Evolutionary conservation across 2,113 vertebrate genomes (phyloP), one percentile per base, ranked within the genome.

Genomic region (Rhinolophus ferrumequinum): DNA sequence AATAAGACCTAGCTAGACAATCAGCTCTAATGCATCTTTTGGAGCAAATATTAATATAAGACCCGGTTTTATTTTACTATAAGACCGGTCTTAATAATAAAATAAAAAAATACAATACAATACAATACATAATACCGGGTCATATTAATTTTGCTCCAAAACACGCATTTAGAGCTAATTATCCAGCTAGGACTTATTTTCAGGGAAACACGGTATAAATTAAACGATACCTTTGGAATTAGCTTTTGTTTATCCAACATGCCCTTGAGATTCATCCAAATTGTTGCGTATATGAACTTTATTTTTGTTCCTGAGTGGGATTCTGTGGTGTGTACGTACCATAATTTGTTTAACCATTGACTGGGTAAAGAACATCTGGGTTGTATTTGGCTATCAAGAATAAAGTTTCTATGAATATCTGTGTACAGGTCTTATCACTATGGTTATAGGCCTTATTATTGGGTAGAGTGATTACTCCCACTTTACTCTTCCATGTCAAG

Each of bases 331-430:
- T 35, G 16, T 90, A 52, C 81, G 21, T 67, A 67, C 38, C 50
- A 88, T 81, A 75, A 60, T 81, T 90, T 87, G 26, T 86, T 96
- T 83, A 75, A 58, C n/a, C 24, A 64, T 8, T 70, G 50, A 76
- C 15, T 26, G 2, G 22, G 41, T 84, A 33, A 76, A 95, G 13
- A 24, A 56, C 30, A 79, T 79, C 35, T 93, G 58, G 2, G 30
- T 66, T 56, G 28, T 33, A 77, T 84, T 89, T 67, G 22, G 8
- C 6, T 90, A 83, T 67, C 82, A 76, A 62, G 26, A 83, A 89
- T 83, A 73, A 88, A 62, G 28, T 28, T 82, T 24, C 21, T 92
- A 62, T 76, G 38, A 69, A 69, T 21, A 69, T 50, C 4, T 83
- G 21, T 69, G 38, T 88, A 62, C 13, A 93, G 12, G 10, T 83